Evolutionary conservation across 1,140 invertebrate genomes (phyloP).

Genomic region (Trichonephila inaurata): DNA sequence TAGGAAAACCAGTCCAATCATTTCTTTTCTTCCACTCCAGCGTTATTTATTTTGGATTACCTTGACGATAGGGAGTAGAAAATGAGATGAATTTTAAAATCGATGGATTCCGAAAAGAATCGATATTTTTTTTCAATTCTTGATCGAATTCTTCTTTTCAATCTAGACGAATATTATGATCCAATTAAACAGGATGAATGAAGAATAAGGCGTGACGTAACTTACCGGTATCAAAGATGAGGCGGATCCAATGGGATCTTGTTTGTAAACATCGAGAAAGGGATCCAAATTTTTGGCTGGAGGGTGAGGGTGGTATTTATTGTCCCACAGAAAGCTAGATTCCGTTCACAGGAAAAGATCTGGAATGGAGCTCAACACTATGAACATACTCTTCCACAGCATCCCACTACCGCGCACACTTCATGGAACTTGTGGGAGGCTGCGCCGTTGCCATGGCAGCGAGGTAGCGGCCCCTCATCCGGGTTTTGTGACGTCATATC

Average conservation of each 20-base stretch:
- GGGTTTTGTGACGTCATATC: slow-evolving; percentile 61
- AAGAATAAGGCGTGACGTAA: background rate
- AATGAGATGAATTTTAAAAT: background rate
- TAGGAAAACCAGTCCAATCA: background rate
- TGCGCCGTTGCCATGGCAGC: slow-evolving; percentile 63
- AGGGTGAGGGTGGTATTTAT: background rate
- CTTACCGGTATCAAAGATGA: background rate
- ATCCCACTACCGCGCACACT: background rate
- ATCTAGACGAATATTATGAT: background rate
- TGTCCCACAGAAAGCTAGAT: background rate
- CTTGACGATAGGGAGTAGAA: background rate
- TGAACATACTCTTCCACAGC: background rate
- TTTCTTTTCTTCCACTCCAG: background rate
- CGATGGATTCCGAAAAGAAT: background rate
- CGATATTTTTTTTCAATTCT: background rate
- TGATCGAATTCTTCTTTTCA: background rate
- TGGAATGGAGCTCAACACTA: background rate
- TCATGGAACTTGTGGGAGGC: slow-evolving; percentile 9
- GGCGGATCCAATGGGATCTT: background rate
- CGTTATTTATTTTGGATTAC: background rate
- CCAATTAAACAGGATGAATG: background rate
- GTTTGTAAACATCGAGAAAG: background rate
- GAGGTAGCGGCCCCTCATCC: slow-evolving; percentile 68
- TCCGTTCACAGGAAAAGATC: background rate
- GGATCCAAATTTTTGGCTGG: background rate